These are phyloP conservation scores for Brevipalpus yothersi DNA, from an alignment of 1,140 invertebrate species.

Conservation along the genomic window DNA sequence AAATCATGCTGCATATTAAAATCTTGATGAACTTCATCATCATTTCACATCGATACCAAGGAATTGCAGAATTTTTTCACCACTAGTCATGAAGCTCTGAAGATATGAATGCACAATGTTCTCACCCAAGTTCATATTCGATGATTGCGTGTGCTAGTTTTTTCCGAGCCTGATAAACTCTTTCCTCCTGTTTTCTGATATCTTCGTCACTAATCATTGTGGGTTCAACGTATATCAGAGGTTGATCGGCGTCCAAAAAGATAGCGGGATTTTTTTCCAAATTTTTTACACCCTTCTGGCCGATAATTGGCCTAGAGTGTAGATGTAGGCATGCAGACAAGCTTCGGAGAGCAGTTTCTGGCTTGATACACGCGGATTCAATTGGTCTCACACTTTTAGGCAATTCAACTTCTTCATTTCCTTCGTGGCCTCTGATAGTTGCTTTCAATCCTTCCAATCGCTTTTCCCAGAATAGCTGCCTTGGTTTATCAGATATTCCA, in stretches of 20 bases:
- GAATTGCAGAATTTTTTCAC: no score
- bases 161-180: conserved; percentile 46
- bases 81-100: no score
- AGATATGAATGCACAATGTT: no score
- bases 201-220: conserved; percentile 40
- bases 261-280: conserved; percentile 81
- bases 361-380: conserved; percentile 54
- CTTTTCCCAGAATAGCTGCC: conserved; percentile 95
- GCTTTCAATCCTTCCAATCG: conserved; percentile 68
- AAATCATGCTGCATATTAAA: no score
- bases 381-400: conserved; percentile 64
- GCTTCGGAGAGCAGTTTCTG: conserved; percentile 66
- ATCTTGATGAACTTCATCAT: no score
- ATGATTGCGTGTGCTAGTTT: background rate
- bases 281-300: conserved; percentile 60
- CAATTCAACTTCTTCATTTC: conserved; percentile 51
- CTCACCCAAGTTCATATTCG: background rate
- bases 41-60: no score
- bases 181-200: conserved; percentile 30
- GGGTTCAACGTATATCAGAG: conserved; percentile 46
- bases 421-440: conserved; percentile 47
- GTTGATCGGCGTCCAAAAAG: conserved; percentile 85
- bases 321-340: conserved; percentile 62
- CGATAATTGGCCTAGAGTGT: conserved; percentile 49
- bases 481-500: conserved; percentile 60